phyloP scores from a whole-genome alignment of 2,113 vertebrate genomes.

The Oxygymnocypris stewartii region DNA sequence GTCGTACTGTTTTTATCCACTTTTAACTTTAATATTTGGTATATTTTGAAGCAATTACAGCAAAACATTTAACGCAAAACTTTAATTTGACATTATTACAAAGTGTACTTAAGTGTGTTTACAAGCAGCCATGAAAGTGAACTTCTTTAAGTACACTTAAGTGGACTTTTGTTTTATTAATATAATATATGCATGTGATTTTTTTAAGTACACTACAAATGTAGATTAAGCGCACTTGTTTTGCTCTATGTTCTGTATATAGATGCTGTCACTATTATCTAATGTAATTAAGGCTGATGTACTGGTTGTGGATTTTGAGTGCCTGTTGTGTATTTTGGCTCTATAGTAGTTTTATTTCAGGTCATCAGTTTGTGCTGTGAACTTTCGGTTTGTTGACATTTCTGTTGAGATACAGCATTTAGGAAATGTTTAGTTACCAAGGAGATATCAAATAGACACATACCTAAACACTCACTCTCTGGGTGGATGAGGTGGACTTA shows the following conservation, averaged over 20 bases:
- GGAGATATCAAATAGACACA: constrained; percentile 1
- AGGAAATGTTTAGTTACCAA: constrained; percentile 13
- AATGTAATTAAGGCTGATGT: neutral
- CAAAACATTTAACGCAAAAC: no score
- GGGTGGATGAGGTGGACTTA: neutral
- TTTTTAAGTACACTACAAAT: neutral
- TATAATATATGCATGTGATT: no score
- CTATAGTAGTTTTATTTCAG: neutral
- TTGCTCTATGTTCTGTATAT: neutral
- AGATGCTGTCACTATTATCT: neutral
- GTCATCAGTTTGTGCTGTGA: neutral
- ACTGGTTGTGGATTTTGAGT: neutral
- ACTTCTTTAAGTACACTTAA: no score
- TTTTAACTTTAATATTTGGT: no score
- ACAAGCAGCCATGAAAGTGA: no score
- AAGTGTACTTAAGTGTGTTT: no score
- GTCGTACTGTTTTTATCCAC: no score
- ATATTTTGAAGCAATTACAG: no score
- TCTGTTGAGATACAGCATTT: neutral
- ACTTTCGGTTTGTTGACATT: neutral
- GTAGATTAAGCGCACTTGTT: neutral
- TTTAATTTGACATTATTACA: no score
- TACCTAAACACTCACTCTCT: neutral
- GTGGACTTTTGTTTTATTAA: no score
- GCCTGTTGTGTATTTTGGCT: neutral